Percentiles rank a stretch among this genome's conserved stretches.
Evolutionary conservation across 2,113 vertebrate species (phyloP).

Genomic region (Prolemur simus): DNA sequence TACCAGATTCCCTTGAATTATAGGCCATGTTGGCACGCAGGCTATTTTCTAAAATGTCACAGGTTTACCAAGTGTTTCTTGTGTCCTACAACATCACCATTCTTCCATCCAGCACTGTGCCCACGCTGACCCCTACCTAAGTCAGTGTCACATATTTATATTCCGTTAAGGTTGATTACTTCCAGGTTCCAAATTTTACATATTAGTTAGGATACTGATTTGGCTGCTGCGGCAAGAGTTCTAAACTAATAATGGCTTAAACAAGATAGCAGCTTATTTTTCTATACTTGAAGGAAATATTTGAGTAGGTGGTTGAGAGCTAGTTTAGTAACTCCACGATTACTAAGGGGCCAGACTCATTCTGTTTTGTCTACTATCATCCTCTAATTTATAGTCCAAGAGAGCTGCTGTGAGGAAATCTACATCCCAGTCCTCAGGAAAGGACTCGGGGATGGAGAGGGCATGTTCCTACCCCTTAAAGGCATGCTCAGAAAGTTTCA

Average conservation of each 20-base stretch:
- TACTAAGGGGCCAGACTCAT: not conserved
- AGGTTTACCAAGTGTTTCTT: not conserved
- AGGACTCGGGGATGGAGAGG: not conserved
- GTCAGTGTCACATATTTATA: not conserved
- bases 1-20: not conserved
- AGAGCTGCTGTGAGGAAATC: not conserved
- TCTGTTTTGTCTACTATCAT: not conserved
- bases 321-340: not conserved
- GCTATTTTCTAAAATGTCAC: not conserved
- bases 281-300: not conserved
- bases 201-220: not conserved
- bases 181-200: not conserved
- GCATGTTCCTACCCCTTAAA: not conserved
- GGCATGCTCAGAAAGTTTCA: not conserved
- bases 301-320: not conserved
- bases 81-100: not conserved
- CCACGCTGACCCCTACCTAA: not conserved
- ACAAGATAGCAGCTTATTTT: not conserved
- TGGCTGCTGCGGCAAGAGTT: not conserved
- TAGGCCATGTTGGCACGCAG: not conserved
- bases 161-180: not conserved
- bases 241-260: not conserved
- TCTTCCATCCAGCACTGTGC: not conserved
- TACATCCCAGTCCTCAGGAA: not conserved
- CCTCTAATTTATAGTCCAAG: not conserved